These are phyloP conservation scores for Syrista parreyssii DNA, from an alignment of 2,888 invertebrate genomes.

Conservation along the genomic window DNA sequence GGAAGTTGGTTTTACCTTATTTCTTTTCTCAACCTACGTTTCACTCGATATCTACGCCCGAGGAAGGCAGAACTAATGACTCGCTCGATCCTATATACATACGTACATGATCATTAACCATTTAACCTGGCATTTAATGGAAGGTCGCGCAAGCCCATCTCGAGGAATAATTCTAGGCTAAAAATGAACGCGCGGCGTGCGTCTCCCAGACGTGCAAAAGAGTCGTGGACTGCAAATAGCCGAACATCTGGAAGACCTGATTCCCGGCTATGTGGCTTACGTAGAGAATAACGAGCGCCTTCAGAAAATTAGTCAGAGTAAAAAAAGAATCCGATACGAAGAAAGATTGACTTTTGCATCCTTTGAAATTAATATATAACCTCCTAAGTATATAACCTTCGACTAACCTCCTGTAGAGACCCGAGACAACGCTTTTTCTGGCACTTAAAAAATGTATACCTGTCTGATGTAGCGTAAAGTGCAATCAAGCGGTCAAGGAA, in stretches of 20 bases:
- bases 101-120: neutral
- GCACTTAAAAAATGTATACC: neutral
- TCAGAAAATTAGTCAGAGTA: neutral
- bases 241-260: too few species aligned
- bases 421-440: neutral
- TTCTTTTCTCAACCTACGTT: neutral
- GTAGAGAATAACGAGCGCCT: neutral
- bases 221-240: too few species aligned
- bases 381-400: neutral
- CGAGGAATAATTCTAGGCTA: too few species aligned
- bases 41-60: neutral
- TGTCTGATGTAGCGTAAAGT: neutral
- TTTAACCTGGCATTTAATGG: too few species aligned
- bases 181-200: too few species aligned
- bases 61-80: neutral
- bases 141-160: too few species aligned
- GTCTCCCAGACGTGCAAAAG: too few species aligned
- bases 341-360: neutral
- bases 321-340: neutral
- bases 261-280: neutral
- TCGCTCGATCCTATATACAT: neutral
- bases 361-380: too few species aligned
- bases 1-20: neutral
- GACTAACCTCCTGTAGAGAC: neutral
- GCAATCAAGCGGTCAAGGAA: neutral